Percentiles rank a stretch among this genome's conserved stretches.
These are phyloP conservation scores for Lamellibrachia columna DNA, from an alignment of 2,888 invertebrate genomes.

Conservation along the genomic window DNA sequence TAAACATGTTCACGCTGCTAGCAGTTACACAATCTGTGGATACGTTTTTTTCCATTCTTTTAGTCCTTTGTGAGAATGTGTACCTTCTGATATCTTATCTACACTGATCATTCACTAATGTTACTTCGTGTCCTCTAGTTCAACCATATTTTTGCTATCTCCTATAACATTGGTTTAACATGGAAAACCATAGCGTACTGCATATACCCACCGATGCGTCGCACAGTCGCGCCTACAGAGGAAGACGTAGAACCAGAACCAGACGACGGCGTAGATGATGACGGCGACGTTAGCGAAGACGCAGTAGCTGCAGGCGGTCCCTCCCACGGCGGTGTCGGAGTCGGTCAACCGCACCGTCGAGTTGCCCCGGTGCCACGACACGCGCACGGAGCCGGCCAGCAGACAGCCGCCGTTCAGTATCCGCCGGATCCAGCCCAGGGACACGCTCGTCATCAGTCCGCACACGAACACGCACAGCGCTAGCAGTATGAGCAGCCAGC, in stretches of 20 bases:
- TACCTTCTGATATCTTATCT: too few relatives aligned
- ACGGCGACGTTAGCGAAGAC: not conserved
- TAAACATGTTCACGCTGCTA: too few relatives aligned
- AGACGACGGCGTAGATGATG: constrained; percentile 6
- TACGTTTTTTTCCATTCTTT: too few relatives aligned
- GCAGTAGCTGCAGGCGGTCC: not conserved
- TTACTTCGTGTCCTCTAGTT: too few relatives aligned
- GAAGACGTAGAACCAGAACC: constrained; percentile 4
- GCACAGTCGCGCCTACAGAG: not conserved
- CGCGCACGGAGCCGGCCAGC: not conserved
- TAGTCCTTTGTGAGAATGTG: too few relatives aligned
- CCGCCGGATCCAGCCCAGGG: not conserved
- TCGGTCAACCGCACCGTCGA: not conserved
- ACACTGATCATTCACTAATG: too few relatives aligned
- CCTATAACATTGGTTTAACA: too few relatives aligned
- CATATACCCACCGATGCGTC: not conserved
- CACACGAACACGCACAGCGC: not conserved
- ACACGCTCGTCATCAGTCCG: not conserved
- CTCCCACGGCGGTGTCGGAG: not conserved
- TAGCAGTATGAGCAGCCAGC: not conserved
- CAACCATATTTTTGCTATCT: too few relatives aligned
- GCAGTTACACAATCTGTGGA: too few relatives aligned
- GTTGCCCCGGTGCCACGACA: not conserved
- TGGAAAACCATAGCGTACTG: too few relatives aligned
- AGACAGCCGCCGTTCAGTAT: not conserved